These are phyloP conservation scores for Cromileptes altivelis DNA, from an alignment of 2,113 vertebrate species.

Conservation along the genomic window DNA sequence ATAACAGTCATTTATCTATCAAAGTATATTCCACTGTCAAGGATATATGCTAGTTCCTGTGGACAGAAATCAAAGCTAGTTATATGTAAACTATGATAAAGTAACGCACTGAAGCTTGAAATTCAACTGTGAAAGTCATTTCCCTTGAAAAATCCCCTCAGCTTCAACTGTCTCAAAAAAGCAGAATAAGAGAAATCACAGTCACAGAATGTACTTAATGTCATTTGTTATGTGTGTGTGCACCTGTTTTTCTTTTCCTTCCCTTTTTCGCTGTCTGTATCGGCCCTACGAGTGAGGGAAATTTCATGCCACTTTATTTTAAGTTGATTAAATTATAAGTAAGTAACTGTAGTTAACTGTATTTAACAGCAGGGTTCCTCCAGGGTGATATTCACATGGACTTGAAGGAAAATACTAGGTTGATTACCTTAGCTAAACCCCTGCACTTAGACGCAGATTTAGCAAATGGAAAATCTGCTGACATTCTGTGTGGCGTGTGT, in stretches of 20 bases:
- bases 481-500: conserved; percentile 70
- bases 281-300: conserved; percentile 21
- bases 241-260: conserved; percentile 17
- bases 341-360: conserved; percentile 60
- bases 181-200: conserved; percentile 46
- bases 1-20: conserved; percentile 44
- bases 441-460: conserved; percentile 72
- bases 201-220: conserved; percentile 23
- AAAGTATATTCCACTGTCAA: conserved; percentile 41
- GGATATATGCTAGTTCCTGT: conserved; percentile 62
- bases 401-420: conserved; percentile 65
- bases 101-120: conserved; percentile 63
- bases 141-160: conserved; percentile 65
- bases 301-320: conserved; percentile 43
- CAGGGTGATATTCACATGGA: conserved; percentile 53
- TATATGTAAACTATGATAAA: conserved; percentile 68
- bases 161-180: conserved; percentile 47
- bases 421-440: conserved; percentile 76
- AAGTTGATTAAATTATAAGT: conserved; percentile 53
- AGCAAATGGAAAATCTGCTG: conserved; percentile 77
- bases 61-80: conserved; percentile 60
- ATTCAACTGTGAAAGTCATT: conserved; percentile 73
- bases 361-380: conserved; percentile 54
- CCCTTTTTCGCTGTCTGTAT: background rate
- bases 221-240: conserved; percentile 7